Evolutionary conservation across 2,797 vertebrate species (phyloP), one percentile per base, ranked within the genome.

Genomic region (Buceros bicornis): DNA sequence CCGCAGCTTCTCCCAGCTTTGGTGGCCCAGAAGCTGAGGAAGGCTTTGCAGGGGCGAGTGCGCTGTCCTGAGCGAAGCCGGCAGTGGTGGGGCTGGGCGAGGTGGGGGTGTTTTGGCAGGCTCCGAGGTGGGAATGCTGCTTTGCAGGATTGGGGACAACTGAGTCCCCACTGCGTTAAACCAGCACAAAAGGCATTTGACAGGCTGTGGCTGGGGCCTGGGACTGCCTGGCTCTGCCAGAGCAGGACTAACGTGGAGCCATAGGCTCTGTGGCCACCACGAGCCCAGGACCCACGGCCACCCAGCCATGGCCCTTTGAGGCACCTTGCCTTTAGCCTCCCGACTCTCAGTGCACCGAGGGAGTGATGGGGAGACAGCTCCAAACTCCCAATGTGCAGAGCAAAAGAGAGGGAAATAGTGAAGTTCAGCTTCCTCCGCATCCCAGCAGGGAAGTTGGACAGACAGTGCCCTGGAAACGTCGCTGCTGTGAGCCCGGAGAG

Each of bases 251-350:
- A 2, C 0, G 1, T 28, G 25, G 42, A 35, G 13, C 58, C 6
- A 1, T 6, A 20, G 2, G 3, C 2, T 5, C 18, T 60, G 82
- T 2, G 4, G 43, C 43, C 43, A 54, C 33, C 48, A 9, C 0
- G 0, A 6, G 6, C 0, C 0, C 53, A 47, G 91, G 74, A 66
- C 16, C 13, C 2, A 1, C 1, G 8, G 43, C 26, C 35, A 47
- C 35, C 8, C 60, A 61, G 15, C 57, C 22, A 5, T 60, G 48
- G 29, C 40, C 22, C 61, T 76, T 57, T 56, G 62, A 82, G 61
- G 29, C 37, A 11, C 28, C 21, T n/a, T 57, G 24, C 24, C 29
- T 40, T 82, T 51, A 77, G 25, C 45, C 45, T 67, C 35, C 24
- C 45, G 60, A 26, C 35, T 73, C 79, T 13, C 4, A 5, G 33